Evolutionary conservation across 2,797 vertebrate genomes (phyloP), one percentile per base, ranked within the genome.

Genomic region (Melanotaenia pygmaea): DNA sequence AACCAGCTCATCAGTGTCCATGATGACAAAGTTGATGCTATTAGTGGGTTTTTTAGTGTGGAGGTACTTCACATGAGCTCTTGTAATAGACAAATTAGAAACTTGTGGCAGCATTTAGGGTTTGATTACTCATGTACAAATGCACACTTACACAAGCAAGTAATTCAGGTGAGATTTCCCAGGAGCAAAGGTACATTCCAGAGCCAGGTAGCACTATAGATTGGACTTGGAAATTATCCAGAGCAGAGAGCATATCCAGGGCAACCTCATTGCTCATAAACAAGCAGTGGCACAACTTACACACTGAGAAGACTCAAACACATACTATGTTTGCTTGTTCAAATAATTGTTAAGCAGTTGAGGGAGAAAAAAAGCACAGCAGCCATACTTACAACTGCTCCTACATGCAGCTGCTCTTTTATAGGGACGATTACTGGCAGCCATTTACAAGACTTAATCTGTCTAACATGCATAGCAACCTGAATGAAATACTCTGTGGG

Each of bases 101-200:
- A 50, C 51, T 53, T 57, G 79, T 3, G 53, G 65, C 78, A 69
- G 79, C 82, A 57, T 88, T 89, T 91, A 89, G 86, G 83, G 81
- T 71, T 59, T 69, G 57, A 67, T 91, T 87, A 85, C 88, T 89
- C 86, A 81, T 79, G 71, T 34, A 57, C 50, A 64, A 45, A 51
- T 56, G 47, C 68, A 64, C 38, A 57, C 50, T 43, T n/a, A 76
- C 64, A 74, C 5, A 26, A 75, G 59, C 30, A 82, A 88, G 82
- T 87, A 53, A 80, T 81, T 89, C 86, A 89, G 88, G 89, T 91
- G 86, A 91, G 75, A 85, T 89, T 91, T 90, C 79, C 84, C 88
- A 85, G 86, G 91, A 84, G 90, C 90, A 92, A 92, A 93, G 92
- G 89, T 93, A 53, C 89, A 90, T 90, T 92, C 87, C 83, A 80